Conservation (phyloP, 1,140 invertebrate genomes). For the Ceratosolen fusciceps region DNA sequence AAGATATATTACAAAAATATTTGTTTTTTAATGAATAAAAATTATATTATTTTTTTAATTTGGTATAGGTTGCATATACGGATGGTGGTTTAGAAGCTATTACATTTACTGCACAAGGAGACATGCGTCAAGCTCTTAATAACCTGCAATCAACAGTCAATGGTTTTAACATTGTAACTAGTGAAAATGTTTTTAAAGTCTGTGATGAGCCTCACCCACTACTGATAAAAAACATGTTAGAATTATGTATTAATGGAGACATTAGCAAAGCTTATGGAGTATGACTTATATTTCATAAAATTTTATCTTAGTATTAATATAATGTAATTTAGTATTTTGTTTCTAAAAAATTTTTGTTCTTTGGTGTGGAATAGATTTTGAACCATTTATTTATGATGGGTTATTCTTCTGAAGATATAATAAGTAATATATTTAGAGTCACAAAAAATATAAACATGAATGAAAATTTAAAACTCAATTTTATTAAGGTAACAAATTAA, state of each 20-base stretch:
- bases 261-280: constrained; percentile 91
- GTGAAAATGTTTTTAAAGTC: constrained; percentile 99
- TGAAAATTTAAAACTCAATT: constrained; percentile 88
- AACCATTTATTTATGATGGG: constrained; percentile 92
- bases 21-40: background rate
- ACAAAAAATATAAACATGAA: constrained; percentile 88
- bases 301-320: too few species aligned
- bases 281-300: constrained; percentile 45
- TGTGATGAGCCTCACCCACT: constrained; percentile 99
- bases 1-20: constrained; percentile 53
- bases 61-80: constrained; percentile 79
- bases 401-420: constrained; percentile 96
- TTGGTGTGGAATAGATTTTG: constrained; percentile 76
- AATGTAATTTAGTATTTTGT: too few species aligned
- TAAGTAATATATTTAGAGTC: constrained; percentile 94
- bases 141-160: constrained; percentile 98
- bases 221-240: constrained; percentile 92
- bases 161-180: constrained; percentile 93
- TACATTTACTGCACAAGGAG: constrained; percentile 98
- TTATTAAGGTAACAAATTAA: constrained; percentile 80
- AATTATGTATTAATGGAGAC: constrained; percentile 85
- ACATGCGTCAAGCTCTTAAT: constrained; percentile 97
- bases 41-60: background rate
- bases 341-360: background rate
- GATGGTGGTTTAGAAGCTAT: constrained; percentile 97